Conservation (phyloP, 2,797 vertebrate genomes). For the Syngnathus rostellatus region DNA sequence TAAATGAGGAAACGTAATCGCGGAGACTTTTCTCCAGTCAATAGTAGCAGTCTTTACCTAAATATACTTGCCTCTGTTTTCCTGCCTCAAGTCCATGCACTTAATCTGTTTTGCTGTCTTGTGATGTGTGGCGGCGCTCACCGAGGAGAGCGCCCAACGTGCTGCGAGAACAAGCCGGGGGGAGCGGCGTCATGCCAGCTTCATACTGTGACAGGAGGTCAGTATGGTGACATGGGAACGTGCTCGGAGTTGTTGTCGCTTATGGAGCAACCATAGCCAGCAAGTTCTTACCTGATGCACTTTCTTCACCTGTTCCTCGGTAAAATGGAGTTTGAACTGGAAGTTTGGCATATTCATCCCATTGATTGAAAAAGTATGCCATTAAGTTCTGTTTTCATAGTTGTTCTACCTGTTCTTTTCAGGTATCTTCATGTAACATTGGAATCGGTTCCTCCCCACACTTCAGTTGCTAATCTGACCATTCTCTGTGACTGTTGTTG, state of each 20-base stretch:
- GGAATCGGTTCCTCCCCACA: slow-evolving; percentile 11
- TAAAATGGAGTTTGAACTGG: slow-evolving; percentile 13
- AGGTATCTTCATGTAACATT: too few relatives aligned
- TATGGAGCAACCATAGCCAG: slow-evolving; percentile 57
- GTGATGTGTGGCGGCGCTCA: slow-evolving; percentile 1
- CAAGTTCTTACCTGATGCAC: slow-evolving; percentile 23
- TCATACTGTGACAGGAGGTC: slow-evolving; percentile 59
- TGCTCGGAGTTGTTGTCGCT: slow-evolving; percentile 57
- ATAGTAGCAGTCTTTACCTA: slow-evolving; percentile 61
- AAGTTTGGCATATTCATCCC: background rate
- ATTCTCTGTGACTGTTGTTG: slow-evolving; percentile 61
- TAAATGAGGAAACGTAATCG: slow-evolving; percentile 43
- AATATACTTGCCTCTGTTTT: slow-evolving; percentile 50
- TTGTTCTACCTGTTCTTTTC: too few relatives aligned
- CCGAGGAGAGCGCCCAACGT: slow-evolving; percentile 5
- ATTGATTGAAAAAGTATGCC: background rate
- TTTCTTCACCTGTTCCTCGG: slow-evolving; percentile 4
- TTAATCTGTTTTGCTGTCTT: slow-evolving; percentile 35
- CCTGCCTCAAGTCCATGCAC: slow-evolving; percentile 37
- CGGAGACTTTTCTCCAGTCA: slow-evolving; percentile 53
- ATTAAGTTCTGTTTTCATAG: too few relatives aligned
- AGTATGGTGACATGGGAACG: slow-evolving; percentile 50
- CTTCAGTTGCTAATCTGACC: slow-evolving; percentile 62
- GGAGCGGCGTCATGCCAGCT: slow-evolving; percentile 44
- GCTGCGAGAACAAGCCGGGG: slow-evolving; percentile 22